A percentile compares a stretch with the other conserved stretches of the same genome.
Conservation (phyloP, 2,797 vertebrate genomes). For the Galaxias olidus region DNA sequence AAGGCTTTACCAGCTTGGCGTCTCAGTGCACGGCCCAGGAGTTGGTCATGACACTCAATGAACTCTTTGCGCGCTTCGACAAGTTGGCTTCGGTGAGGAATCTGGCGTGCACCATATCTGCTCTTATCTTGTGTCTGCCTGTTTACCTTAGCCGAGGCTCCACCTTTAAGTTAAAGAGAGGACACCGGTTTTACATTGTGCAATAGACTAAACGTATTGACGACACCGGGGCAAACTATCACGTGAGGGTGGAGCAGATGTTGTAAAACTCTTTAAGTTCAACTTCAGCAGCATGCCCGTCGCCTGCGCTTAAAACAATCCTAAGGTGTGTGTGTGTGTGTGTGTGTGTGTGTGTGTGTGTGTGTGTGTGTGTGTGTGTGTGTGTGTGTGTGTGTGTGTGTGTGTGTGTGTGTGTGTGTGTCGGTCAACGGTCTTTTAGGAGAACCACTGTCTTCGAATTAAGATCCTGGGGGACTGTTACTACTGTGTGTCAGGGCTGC, state of each 20-base stretch:
- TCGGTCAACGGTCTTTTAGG: slow-evolving; percentile 68
- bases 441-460: slow-evolving; percentile 95
- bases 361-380: slow-evolving; percentile 17
- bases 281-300: too few relatives aligned
- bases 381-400: slow-evolving; percentile 19
- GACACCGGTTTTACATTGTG: too few relatives aligned
- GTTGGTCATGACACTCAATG: slow-evolving; percentile 82
- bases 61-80: slow-evolving; percentile 81
- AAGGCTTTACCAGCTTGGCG: slow-evolving; percentile 81
- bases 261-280: too few relatives aligned
- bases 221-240: too few relatives aligned
- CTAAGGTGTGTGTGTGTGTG: slow-evolving; percentile 1
- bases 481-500: slow-evolving; percentile 95
- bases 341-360: slow-evolving; percentile 6
- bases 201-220: too few relatives aligned
- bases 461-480: slow-evolving; percentile 98
- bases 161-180: too few relatives aligned
- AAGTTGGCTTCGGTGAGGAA: slow-evolving; percentile 78
- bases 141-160: too few relatives aligned
- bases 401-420: slow-evolving; percentile 26
- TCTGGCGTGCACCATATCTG: background rate
- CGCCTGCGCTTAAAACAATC: too few relatives aligned
- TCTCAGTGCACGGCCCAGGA: slow-evolving; percentile 83
- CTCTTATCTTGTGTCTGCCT: too few relatives aligned
- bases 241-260: too few relatives aligned